Percentiles rank a stretch among this genome's conserved stretches.
Conservation (phyloP, 2,113 vertebrate species). For the Chionomys nivalis region DNA sequence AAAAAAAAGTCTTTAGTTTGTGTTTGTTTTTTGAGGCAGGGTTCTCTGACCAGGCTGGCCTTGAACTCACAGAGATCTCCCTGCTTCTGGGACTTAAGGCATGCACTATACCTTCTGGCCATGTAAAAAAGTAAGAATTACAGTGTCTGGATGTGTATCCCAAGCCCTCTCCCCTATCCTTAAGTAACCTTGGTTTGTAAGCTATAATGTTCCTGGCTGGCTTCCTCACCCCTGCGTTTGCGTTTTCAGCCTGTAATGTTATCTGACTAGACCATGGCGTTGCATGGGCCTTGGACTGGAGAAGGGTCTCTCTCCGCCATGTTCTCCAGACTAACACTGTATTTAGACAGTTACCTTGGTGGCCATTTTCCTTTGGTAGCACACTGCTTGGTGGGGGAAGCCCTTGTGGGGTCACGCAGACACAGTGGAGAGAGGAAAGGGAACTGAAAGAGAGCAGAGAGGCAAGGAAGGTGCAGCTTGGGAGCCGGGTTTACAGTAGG, state of each 20-base stretch:
- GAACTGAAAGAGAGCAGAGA: slow-evolving; percentile 40
- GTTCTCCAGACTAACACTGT: neutral
- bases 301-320: neutral
- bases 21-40: neutral
- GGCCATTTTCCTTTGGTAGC: neutral
- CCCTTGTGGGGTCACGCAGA: neutral
- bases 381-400: neutral
- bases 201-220: neutral
- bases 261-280: neutral
- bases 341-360: neutral
- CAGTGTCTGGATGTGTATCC: fast-evolving
- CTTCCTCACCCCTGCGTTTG: neutral
- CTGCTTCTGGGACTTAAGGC: neutral
- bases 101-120: neutral
- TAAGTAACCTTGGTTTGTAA: neutral
- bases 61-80: neutral
- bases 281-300: neutral
- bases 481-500: neutral
- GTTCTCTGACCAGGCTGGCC: neutral
- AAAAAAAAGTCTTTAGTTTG: neutral
- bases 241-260: neutral
- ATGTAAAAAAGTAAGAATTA: neutral
- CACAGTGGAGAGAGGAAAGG: neutral
- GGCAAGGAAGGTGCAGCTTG: neutral
- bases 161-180: neutral